phyloP scores from a whole-genome alignment of 1,140 invertebrate species.

The Physella acuta region DNA sequence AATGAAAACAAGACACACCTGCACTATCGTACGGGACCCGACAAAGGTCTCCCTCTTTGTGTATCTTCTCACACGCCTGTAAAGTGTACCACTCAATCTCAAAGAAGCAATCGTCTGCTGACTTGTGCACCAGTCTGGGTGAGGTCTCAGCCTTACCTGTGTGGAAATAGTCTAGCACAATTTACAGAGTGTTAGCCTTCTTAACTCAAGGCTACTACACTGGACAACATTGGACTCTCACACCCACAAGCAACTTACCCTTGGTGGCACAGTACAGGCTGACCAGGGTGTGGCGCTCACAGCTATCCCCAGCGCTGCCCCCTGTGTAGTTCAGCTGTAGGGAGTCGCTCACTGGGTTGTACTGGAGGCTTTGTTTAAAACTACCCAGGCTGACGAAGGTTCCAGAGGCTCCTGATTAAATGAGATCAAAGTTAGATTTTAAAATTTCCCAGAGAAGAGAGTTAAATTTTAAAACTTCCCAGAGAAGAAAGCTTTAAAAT shows the following conservation, averaged over 20 bases:
- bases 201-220: no score
- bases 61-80: conserved; percentile 52
- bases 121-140: conserved; percentile 44
- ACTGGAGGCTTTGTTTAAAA: conserved; percentile 32
- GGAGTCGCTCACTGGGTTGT: conserved; percentile 29
- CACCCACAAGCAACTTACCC: no score
- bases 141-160: conserved; percentile 46
- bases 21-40: conserved; percentile 44
- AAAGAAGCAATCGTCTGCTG: conserved; percentile 47
- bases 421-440: no score
- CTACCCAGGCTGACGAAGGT: conserved; percentile 38
- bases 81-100: conserved; percentile 58
- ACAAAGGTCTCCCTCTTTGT: conserved; percentile 48
- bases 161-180: no score
- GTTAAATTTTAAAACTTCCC: no score
- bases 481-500: no score
- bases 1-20: conserved; percentile 25
- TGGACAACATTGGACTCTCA: neutral
- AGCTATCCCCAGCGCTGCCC: conserved; percentile 35
- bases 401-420: conserved; percentile 13
- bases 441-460: no score
- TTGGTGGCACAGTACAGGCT: conserved; percentile 49
- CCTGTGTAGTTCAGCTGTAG: conserved; percentile 43
- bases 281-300: conserved; percentile 28
- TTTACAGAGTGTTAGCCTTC: no score